Evolutionary conservation across 1,140 invertebrate species (phyloP), one percentile per base, ranked within the genome.

Genomic region (Bombus polaris): DNA sequence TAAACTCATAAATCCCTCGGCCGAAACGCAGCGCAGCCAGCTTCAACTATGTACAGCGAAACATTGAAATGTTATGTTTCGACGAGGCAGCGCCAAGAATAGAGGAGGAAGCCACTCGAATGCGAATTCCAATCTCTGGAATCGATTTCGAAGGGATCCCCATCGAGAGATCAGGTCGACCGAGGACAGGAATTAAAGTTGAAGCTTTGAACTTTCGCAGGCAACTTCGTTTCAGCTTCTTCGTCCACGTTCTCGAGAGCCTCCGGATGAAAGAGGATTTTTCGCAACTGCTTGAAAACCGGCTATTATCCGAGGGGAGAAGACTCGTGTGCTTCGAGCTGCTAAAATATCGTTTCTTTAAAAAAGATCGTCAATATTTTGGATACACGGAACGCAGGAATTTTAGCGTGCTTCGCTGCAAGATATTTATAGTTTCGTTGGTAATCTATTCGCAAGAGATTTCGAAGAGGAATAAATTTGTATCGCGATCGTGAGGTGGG

Each of bases 91-190:
- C 15, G 68, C 79, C n/a, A 59, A 73, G 79, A 81, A 81, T 81
- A 81, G 59, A 62, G 59, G 47, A 35, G 47, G 68, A 72, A 81
- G 68, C 68, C 68, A 72, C 79, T 59, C 47, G 79, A 68, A 79
- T 44, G 79, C 79, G 79, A 72, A 81, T 81, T 72, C 68, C 79
- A 35, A 72, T 72, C 79, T 72, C 66, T 59, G 68, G 37, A 72
- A 81, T 81, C 35, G 68, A 59, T 81, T 71, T 57, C 22, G 25
- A 80, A 47, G 15, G 32, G 65, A 47, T 42, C 18, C 13, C 25
- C n/a, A 18, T 53, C 22, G 47, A 22, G 47, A 53, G 47, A 53
- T 53, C 53, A 0, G 1, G 53, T 39, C 53, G 13, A 18, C 6
- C 5, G 35, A 2, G 3, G 2, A 39, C 18, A 9, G 53, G 12